Percentiles rank a stretch among this genome's conserved stretches.
Evolutionary conservation across 2,888 invertebrate species (phyloP).

Genomic region (Latrodectus elegans): DNA sequence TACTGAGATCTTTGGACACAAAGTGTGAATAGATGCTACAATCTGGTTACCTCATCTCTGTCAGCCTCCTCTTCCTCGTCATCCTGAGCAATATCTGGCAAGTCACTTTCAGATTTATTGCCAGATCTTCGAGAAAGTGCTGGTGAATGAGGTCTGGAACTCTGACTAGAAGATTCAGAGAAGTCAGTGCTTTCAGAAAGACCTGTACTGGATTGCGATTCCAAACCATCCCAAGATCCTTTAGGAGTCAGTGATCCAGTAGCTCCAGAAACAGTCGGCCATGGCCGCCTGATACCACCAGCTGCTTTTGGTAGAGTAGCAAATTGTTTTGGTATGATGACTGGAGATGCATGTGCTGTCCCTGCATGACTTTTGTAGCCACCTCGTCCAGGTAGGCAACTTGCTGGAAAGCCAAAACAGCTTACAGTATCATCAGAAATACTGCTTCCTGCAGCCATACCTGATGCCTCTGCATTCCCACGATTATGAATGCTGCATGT

Average conservation of each 20-base stretch:
- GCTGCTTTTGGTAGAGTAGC: slow-evolving; percentile 69
- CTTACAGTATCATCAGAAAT: slow-evolving; percentile 52
- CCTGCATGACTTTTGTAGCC: slow-evolving; percentile 54
- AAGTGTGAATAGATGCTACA: slow-evolving; percentile 22
- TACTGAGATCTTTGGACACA: slow-evolving; percentile 25
- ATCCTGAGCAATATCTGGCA: slow-evolving; percentile 55
- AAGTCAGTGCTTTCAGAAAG: slow-evolving; percentile 68
- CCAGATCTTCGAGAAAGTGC: slow-evolving; percentile 51
- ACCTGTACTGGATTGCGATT: slow-evolving; percentile 67
- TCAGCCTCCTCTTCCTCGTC: slow-evolving; percentile 61
- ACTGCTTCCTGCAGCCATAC: slow-evolving; percentile 19
- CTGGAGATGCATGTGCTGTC: slow-evolving; percentile 53
- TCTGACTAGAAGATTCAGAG: slow-evolving; percentile 67
- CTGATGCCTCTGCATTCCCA: slow-evolving; percentile 38
- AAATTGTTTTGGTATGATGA: slow-evolving; percentile 63
- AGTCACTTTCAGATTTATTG: slow-evolving; percentile 50
- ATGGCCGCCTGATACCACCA: slow-evolving; percentile 37
- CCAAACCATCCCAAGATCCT: slow-evolving; percentile 69
- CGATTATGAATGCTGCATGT: slow-evolving; percentile 59
- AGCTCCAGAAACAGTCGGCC: slow-evolving; percentile 47
- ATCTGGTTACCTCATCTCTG: slow-evolving; percentile 67
- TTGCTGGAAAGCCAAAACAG: slow-evolving; percentile 52
- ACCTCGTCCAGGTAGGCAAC: slow-evolving; percentile 35
- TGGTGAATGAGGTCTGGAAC: slow-evolving; percentile 59
- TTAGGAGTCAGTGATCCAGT: slow-evolving; percentile 53